phyloP scores from a whole-genome alignment of 2,113 vertebrate species.

The Oncorhynchus clarkii region DNA sequence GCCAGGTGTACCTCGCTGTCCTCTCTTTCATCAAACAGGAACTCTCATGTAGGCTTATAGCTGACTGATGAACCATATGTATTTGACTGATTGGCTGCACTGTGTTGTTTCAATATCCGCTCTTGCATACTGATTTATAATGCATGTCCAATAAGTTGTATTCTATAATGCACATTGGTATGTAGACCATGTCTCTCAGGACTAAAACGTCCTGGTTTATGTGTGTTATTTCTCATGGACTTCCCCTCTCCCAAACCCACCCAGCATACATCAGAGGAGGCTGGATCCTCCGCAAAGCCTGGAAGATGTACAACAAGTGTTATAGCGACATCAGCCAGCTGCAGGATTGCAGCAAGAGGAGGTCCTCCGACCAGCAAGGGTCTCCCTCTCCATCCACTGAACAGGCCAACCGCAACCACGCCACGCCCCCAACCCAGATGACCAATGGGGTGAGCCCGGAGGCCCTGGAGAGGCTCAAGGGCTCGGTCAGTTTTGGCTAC shows the following conservation, averaged over 20 bases:
- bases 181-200: background rate
- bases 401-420: slow-evolving; percentile 70
- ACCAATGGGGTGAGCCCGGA: slow-evolving; percentile 83
- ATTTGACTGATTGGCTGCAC: too few relatives aligned
- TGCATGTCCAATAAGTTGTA: too few relatives aligned
- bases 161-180: too few relatives aligned
- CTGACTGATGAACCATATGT: too few relatives aligned
- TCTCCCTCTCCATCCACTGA: slow-evolving; percentile 81
- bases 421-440: slow-evolving; percentile 81
- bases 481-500: slow-evolving; percentile 98
- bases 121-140: too few relatives aligned
- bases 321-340: slow-evolving; percentile 92
- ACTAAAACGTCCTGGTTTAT: background rate
- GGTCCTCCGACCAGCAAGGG: slow-evolving; percentile 40
- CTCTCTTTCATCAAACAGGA: slow-evolving; percentile 96
- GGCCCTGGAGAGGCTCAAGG: slow-evolving; percentile 91
- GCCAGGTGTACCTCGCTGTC: slow-evolving; percentile 96
- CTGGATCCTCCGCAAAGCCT: slow-evolving; percentile 98
- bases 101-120: too few relatives aligned
- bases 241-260: slow-evolving; percentile 6
- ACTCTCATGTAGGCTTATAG: slow-evolving; percentile 72
- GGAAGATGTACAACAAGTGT: slow-evolving; percentile 99
- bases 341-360: slow-evolving; percentile 85
- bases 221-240: background rate
- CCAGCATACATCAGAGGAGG: slow-evolving; percentile 97